Percentiles rank a stretch among this genome's conserved stretches.
Conservation (phyloP, 2,888 invertebrate species). For the Xylota sylvarum region DNA sequence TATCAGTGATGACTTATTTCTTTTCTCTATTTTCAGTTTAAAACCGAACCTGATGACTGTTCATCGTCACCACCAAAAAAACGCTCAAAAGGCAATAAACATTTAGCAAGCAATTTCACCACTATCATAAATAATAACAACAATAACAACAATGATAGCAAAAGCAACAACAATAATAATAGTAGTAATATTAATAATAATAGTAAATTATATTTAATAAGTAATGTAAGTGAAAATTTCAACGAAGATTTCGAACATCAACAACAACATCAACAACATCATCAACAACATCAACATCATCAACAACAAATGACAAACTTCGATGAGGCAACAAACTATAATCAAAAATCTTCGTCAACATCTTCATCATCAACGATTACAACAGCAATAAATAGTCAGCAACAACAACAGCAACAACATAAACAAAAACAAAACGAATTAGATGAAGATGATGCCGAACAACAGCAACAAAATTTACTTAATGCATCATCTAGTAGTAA, state of each 20-base stretch:
- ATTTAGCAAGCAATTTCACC: conserved; percentile 60
- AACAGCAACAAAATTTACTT: conserved; percentile 62
- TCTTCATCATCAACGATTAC: conserved; percentile 38
- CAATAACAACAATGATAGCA: conserved; percentile 58
- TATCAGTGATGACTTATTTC: background rate
- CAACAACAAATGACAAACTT: conserved; percentile 38
- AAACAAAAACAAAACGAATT: conserved; percentile 45
- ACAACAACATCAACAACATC: no score
- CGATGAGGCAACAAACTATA: conserved; percentile 43
- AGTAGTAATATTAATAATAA: conserved; percentile 63
- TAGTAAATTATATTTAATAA: conserved; percentile 66
- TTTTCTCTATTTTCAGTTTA: conserved; percentile 57
- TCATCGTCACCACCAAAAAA: conserved; percentile 78
- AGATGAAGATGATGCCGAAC: background rate
- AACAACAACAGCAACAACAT: no score
- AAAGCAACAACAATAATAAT: conserved; percentile 67
- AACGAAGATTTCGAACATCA: conserved; percentile 42
- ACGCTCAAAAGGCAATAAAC: conserved; percentile 77
- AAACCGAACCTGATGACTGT: conserved; percentile 73
- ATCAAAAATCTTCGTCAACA: conserved; percentile 56
- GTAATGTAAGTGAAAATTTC: conserved; percentile 48
- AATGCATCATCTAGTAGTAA: conserved; percentile 22
- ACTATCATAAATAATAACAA: conserved; percentile 81
- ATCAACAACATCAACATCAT: background rate
- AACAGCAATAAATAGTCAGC: conserved; percentile 63